These are phyloP conservation scores for Melanotaenia parkinsoni DNA, from an alignment of 2,797 vertebrate species.

Conservation along the genomic window DNA sequence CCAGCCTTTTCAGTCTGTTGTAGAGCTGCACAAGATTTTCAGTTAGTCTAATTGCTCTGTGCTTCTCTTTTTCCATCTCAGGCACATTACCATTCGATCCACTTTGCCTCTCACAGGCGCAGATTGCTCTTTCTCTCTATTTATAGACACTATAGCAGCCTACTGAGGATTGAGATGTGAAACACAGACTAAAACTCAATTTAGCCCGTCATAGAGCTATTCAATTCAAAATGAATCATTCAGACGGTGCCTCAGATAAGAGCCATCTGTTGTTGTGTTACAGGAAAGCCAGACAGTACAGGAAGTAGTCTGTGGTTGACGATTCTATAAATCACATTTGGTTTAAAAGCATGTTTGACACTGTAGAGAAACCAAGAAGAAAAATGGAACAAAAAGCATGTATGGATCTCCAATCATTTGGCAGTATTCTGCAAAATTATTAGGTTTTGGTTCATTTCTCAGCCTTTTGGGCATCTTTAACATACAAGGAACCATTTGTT, in stretches of 20 bases:
- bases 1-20: not conserved
- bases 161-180: conserved; percentile 33
- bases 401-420: not conserved
- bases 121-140: conserved; percentile 42
- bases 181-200: conserved; percentile 25
- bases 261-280: conserved; percentile 1
- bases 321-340: conserved; percentile 5
- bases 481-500: not conserved
- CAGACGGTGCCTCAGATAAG: conserved; percentile 13
- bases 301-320: conserved; percentile 35
- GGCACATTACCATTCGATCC: conserved; percentile 19
- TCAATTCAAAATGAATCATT: conserved; percentile 21
- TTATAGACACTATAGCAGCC: conserved; percentile 36
- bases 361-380: conserved; percentile 4
- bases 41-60: not conserved
- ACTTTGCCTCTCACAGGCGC: conserved; percentile 25
- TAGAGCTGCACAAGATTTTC: conserved; percentile 16
- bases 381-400: not conserved
- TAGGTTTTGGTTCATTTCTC: not conserved
- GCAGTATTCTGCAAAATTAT: conserved; percentile 1
- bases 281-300: conserved; percentile 9
- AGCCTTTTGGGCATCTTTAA: not conserved
- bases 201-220: conserved; percentile 22
- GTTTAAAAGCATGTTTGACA: conserved; percentile 15
- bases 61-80: conserved; percentile 12